Conservation (phyloP, 1,140 invertebrate species). For the Macrosteles quadrilineatus region DNA sequence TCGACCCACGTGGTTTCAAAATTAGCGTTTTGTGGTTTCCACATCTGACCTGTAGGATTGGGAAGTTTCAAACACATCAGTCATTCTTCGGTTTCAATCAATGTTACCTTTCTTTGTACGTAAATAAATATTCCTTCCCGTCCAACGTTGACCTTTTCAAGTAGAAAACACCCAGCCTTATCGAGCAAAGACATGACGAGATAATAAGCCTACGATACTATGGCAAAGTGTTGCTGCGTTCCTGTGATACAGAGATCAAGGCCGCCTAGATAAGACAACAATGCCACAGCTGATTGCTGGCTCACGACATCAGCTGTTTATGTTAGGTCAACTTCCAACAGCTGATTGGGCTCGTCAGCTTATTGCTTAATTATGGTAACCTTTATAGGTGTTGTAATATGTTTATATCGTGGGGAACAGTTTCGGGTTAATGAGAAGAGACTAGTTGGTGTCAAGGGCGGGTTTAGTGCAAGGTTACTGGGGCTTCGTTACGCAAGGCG, state of each 20-base stretch:
- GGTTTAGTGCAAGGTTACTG: background rate
- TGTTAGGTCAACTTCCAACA: background rate
- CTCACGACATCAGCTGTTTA: constrained; percentile 1
- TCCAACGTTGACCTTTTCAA: too few relatives aligned
- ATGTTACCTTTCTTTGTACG: too few relatives aligned
- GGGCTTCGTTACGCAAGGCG: background rate
- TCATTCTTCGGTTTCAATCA: too few relatives aligned
- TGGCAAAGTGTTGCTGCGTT: background rate
- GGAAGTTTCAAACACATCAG: too few relatives aligned
- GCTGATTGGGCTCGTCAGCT: constrained; percentile 10
- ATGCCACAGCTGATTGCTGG: background rate
- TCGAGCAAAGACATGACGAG: background rate
- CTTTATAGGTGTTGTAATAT: constrained; percentile 3
- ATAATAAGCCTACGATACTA: background rate
- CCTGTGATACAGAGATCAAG: background rate
- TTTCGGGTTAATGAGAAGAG: background rate
- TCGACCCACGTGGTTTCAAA: too few relatives aligned
- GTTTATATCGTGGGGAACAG: background rate
- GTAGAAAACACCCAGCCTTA: background rate
- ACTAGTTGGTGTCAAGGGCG: background rate
- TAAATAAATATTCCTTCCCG: too few relatives aligned
- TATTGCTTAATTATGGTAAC: constrained; percentile 4
- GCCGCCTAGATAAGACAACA: background rate
- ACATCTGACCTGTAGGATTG: too few relatives aligned
- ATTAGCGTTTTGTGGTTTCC: too few relatives aligned